A percentile compares a stretch with the other conserved stretches of the same genome.
Evolutionary conservation across 1,140 invertebrate species (phyloP).

Genomic region (Drosophila varians): DNA sequence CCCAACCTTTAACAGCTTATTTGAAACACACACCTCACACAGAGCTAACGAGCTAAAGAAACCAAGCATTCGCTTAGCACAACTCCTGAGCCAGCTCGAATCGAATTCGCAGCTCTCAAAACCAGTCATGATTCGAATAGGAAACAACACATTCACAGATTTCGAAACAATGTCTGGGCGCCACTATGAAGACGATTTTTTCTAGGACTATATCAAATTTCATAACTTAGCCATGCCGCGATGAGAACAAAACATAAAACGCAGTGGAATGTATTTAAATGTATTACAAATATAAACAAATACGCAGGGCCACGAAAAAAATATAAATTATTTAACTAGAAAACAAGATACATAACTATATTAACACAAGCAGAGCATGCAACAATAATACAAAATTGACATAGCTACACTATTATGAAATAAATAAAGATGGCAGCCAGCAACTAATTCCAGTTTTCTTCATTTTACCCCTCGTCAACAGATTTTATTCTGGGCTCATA

Average conservation of each 20-base stretch:
- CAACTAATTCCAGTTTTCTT: conserved; percentile 28
- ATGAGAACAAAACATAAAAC: conserved; percentile 36
- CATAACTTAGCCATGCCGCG: conserved; percentile 34
- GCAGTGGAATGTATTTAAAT: conserved; percentile 67
- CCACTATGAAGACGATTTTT: conserved; percentile 45
- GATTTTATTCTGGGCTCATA: background rate
- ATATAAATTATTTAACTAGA: conserved; percentile 38
- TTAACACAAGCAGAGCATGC: conserved; percentile 50
- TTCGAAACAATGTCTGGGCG: conserved; percentile 52
- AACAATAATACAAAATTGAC: conserved; percentile 74
- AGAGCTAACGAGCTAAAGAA: conserved; percentile 62
- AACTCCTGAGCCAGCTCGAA: conserved; percentile 49
- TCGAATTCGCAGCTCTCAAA: conserved; percentile 60
- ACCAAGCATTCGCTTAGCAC: conserved; percentile 65
- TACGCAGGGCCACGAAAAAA: conserved; percentile 37
- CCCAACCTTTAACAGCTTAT: conserved; percentile 6
- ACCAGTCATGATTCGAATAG: conserved; percentile 24
- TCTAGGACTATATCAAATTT: conserved; percentile 51
- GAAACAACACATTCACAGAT: conserved; percentile 36
- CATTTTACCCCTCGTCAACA: background rate
- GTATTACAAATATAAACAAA: conserved; percentile 70
- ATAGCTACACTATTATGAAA: conserved; percentile 76
- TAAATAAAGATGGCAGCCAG: conserved; percentile 69
- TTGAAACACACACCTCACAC: conserved; percentile 12
- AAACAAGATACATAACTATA: conserved; percentile 27